Evolutionary conservation across 2,797 vertebrate species (phyloP), one percentile per base, ranked within the genome.

Genomic region (Hybognathus amarus): DNA sequence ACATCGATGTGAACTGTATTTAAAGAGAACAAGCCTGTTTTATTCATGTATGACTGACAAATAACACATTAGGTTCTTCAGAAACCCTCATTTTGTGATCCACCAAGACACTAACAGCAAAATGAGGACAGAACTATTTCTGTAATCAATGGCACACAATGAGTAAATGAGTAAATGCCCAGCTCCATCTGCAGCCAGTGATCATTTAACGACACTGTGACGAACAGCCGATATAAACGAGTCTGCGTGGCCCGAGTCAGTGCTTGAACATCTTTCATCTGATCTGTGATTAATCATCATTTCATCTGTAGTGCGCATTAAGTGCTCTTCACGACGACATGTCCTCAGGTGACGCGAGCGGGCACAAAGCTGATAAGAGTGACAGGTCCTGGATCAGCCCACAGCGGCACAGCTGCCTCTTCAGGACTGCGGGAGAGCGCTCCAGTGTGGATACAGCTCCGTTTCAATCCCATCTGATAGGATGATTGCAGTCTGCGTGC

Each of bases 251-350:
- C 33, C 33, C 15, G 17, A 13, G 12, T 66, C 8, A 20, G 30
- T 11, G 64, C 64, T 66, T 36, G 64, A 38, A 20, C 27, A 17
- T 30, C 64, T 38, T 40, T 45, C n/a, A 70, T 70, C 68, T 45
- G 68, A 45, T 70, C 68, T 45, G 68, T 69, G 66, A 40, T 70
- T 45, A n/a, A 70, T 70, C 68, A 27, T 70, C 27, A 45, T 45
- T 45, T 70, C 13, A 70, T 70, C 67, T 24, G 40, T 9, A 45
- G 67, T 15, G 9, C 40, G 45, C 40, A 45, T 70, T 70, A 45
- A 45, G 24, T 38, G n/a, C 40, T 40, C 67, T 69, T n/a, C 67
- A 67, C 9, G 2, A 5, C 22, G 66, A 67, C n/a, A 40, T 40
- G 36, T 22, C 6, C 36, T 67, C 18, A 5, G 66, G 20, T 67